Conservation (phyloP, 2,113 vertebrate genomes). For the Lampris megalopsis region DNA sequence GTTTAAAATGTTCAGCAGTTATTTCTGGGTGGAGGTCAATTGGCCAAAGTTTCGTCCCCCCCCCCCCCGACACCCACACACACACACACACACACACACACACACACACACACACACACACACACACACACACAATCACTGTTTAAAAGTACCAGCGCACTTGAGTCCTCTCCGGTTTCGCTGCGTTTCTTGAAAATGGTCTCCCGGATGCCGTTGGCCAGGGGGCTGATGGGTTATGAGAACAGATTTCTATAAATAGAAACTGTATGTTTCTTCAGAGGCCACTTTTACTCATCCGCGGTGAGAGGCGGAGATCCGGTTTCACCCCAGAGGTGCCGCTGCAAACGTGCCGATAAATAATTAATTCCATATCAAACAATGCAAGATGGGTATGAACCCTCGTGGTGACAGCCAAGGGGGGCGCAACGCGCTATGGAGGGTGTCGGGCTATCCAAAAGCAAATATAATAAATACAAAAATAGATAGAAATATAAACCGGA, state of each 20-base stretch:
- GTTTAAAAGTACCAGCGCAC: too few species aligned
- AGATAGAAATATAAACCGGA: too few species aligned
- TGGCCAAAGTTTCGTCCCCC: too few species aligned
- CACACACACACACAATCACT: too few species aligned
- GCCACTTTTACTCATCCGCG: constrained; percentile 30
- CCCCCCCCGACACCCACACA: too few species aligned
- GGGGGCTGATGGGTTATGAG: constrained; percentile 22
- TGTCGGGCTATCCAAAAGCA: neutral
- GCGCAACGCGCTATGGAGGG: neutral
- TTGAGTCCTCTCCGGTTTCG: neutral
- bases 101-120: too few species aligned
- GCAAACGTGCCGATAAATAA: constrained; percentile 42
- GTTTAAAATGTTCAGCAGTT: too few species aligned
- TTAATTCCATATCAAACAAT: constrained; percentile 46
- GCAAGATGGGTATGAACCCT: neutral
- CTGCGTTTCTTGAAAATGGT: constrained; percentile 3
- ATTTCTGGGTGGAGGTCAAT: too few species aligned
- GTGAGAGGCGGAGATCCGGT: constrained; percentile 33
- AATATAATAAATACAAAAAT: too few species aligned
- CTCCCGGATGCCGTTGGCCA: neutral
- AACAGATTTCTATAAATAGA: constrained; percentile 41
- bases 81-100: too few species aligned
- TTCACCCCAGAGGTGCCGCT: constrained; percentile 25
- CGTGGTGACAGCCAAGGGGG: neutral
- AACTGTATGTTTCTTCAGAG: constrained; percentile 41